Conservation (phyloP, 2,888 invertebrate genomes). For the Crioceris asparagi region DNA sequence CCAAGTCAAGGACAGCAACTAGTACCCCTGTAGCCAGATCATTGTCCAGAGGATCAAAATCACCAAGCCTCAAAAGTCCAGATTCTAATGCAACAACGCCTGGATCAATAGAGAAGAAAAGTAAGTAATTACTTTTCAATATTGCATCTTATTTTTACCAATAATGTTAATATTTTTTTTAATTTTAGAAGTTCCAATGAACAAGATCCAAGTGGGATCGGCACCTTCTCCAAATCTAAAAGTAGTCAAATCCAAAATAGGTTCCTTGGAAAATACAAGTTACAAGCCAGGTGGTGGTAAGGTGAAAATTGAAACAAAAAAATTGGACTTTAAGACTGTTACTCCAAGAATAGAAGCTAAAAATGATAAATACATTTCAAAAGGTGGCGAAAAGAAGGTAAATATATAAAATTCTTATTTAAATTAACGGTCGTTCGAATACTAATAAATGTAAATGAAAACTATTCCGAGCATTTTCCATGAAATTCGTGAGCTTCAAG, state of each 20-base stretch:
- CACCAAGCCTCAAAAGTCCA: slow-evolving; percentile 58
- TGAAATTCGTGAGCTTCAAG: too few relatives aligned
- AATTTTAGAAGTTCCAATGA: slow-evolving; percentile 72
- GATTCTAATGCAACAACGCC: slow-evolving; percentile 46
- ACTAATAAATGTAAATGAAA: too few relatives aligned
- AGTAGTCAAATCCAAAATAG: slow-evolving; percentile 85
- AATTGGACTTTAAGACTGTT: slow-evolving; percentile 73
- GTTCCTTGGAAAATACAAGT: slow-evolving; percentile 79
- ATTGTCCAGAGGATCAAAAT: slow-evolving; percentile 36
- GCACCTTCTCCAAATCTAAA: slow-evolving; percentile 88
- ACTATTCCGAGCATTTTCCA: too few relatives aligned
- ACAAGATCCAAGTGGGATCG: slow-evolving; percentile 84
- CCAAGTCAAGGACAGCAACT: slow-evolving; percentile 40
- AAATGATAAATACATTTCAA: slow-evolving; percentile 78
- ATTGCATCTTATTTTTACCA: too few relatives aligned
- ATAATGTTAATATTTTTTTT: too few relatives aligned
- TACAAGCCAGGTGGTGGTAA: slow-evolving; percentile 85
- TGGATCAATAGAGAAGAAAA: slow-evolving; percentile 56
- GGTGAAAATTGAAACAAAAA: slow-evolving; percentile 78
- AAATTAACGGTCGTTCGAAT: too few relatives aligned
- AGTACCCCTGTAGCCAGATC: slow-evolving; percentile 35
- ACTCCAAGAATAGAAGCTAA: slow-evolving; percentile 83
- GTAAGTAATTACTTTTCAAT: slow-evolving; percentile 40
- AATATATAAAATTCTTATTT: slow-evolving; percentile 6
- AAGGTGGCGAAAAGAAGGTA: slow-evolving; percentile 88